phyloP scores from a whole-genome alignment of 2,797 vertebrate genomes.

The Peromyscus nudipes region DNA sequence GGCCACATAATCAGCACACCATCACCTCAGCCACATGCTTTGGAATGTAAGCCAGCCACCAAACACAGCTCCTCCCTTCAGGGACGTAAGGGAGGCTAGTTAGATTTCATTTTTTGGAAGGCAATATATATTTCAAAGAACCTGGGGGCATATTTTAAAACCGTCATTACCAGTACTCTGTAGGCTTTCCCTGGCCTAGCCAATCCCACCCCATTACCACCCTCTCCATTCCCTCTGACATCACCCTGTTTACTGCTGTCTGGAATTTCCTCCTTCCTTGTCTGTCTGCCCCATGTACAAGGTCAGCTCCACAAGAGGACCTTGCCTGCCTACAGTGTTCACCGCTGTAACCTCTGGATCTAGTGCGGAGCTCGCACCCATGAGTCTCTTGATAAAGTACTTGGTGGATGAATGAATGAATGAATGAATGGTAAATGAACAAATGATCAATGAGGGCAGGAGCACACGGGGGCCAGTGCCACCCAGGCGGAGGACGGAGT shows the following conservation, averaged over 20 bases:
- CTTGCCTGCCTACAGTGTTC: neutral
- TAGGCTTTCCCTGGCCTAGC: neutral
- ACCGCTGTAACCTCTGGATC: neutral
- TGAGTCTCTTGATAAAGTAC: neutral
- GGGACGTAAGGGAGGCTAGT: neutral
- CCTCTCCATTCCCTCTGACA: neutral
- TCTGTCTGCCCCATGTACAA: neutral
- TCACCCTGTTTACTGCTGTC: neutral
- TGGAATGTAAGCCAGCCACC: neutral
- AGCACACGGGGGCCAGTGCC: neutral
- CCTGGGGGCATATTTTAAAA: neutral
- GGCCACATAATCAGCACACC: neutral
- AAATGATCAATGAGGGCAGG: no score
- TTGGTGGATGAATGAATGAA: neutral
- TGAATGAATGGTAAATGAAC: neutral
- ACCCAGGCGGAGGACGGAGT: neutral
- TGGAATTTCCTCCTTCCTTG: neutral
- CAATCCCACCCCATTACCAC: neutral
- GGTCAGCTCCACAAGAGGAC: neutral
- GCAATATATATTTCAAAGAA: neutral
- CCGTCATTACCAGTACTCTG: neutral
- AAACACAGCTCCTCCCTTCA: neutral
- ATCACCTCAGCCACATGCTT: neutral
- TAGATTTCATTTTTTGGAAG: conserved; percentile 2
- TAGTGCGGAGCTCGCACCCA: neutral